Evolutionary conservation across 2,797 vertebrate genomes (phyloP).

Genomic region (Cossypha niveicapilla): DNA sequence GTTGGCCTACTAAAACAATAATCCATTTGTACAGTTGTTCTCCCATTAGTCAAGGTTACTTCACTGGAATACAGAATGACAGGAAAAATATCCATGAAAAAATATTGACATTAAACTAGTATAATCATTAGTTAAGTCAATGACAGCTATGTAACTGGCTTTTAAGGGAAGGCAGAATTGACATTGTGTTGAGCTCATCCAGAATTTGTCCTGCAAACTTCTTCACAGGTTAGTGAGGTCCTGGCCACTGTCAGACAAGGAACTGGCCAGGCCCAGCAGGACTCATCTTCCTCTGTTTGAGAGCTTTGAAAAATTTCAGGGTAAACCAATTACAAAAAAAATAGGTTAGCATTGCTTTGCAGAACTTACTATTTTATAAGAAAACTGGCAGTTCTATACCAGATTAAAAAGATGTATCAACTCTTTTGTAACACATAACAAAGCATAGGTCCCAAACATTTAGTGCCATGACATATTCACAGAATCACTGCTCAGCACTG

Average conservation of each 20-base stretch:
- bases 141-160: background rate
- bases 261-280: background rate
- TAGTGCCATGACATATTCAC: background rate
- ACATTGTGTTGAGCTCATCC: background rate
- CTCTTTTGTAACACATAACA: background rate
- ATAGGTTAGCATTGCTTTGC: background rate
- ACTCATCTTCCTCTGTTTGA: background rate
- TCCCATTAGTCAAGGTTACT: conserved; percentile 75
- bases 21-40: conserved; percentile 66
- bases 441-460: background rate
- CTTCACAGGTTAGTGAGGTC: background rate
- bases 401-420: background rate
- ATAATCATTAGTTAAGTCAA: background rate
- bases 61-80: background rate
- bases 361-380: background rate
- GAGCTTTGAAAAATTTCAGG: background rate
- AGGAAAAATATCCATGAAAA: background rate
- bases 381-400: background rate
- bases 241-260: background rate
- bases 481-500: background rate
- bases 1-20: conserved; percentile 69
- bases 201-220: background rate
- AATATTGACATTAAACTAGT: background rate
- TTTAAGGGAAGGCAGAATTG: background rate
- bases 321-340: background rate